Conservation (phyloP, 2,888 invertebrate species). For the Synergus japonicus region DNA sequence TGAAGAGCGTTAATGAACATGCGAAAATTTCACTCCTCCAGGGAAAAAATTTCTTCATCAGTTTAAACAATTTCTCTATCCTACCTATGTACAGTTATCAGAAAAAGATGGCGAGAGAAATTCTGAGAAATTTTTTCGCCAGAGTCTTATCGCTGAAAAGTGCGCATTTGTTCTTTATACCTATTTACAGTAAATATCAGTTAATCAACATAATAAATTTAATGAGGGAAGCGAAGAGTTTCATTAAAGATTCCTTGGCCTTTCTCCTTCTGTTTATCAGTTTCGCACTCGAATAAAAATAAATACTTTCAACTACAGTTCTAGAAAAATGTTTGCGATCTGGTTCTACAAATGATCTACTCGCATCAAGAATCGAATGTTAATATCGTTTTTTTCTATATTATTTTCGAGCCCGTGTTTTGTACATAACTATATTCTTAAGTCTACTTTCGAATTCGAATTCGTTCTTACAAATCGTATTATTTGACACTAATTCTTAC, state of each 20-base stretch:
- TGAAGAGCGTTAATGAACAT: constrained; percentile 2
- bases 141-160: background rate
- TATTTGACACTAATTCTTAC: background rate
- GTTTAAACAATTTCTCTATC: background rate
- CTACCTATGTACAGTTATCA: constrained; percentile 14
- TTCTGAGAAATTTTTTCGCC: background rate
- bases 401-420: constrained; percentile 36
- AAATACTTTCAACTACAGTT: constrained; percentile 64
- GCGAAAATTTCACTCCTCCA: background rate
- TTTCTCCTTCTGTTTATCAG: constrained; percentile 1
- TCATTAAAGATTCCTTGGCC: constrained; percentile 31
- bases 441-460: constrained; percentile 29
- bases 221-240: constrained; percentile 15
- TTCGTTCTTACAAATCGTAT: constrained; percentile 10
- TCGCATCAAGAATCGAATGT: constrained; percentile 41
- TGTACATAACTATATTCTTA: constrained; percentile 32
- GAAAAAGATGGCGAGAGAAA: background rate
- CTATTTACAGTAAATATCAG: constrained; percentile 35
- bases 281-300: constrained; percentile 62
- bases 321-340: constrained; percentile 66
- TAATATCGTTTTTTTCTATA: constrained; percentile 54
- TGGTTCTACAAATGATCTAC: constrained; percentile 49
- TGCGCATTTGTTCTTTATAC: constrained; percentile 49
- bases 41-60: background rate
- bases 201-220: constrained; percentile 31